Evolutionary conservation across 1,140 invertebrate genomes (phyloP).

Genomic region (Agrypnia vestita): DNA sequence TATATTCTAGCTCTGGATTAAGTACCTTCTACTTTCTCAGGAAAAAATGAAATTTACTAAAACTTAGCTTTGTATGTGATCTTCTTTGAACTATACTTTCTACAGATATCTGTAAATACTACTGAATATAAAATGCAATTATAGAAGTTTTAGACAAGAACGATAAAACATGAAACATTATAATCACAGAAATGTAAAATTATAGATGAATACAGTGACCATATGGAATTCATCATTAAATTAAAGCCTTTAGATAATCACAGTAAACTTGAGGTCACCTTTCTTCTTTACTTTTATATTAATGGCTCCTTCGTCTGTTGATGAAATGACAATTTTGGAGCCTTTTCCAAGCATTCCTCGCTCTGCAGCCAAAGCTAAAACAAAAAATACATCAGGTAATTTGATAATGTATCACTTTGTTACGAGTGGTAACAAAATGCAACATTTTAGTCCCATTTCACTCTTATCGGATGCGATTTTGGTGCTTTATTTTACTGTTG

Average conservation of each 20-base stretch:
- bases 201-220: neutral
- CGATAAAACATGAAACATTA: neutral
- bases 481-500: too few relatives aligned
- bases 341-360: slow-evolving; percentile 56
- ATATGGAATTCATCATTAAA: neutral
- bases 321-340: slow-evolving; percentile 49
- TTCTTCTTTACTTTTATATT: slow-evolving; percentile 58
- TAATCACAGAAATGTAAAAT: neutral
- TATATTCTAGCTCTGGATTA: neutral
- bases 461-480: too few relatives aligned
- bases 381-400: neutral
- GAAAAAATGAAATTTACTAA: too few relatives aligned
- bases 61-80: too few relatives aligned
- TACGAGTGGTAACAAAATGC: too few relatives aligned
- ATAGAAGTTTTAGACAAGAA: too few relatives aligned
- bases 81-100: too few relatives aligned
- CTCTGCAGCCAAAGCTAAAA: slow-evolving; percentile 59
- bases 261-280: slow-evolving; percentile 48
- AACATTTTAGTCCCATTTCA: too few relatives aligned
- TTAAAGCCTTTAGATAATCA: slow-evolving; percentile 16
- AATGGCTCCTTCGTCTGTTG: slow-evolving; percentile 49
- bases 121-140: too few relatives aligned
- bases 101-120: too few relatives aligned
- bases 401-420: too few relatives aligned
- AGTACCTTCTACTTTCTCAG: too few relatives aligned